Evolutionary conservation across 1,140 invertebrate genomes (phyloP).

Genomic region (Drosophila arizonae): DNA sequence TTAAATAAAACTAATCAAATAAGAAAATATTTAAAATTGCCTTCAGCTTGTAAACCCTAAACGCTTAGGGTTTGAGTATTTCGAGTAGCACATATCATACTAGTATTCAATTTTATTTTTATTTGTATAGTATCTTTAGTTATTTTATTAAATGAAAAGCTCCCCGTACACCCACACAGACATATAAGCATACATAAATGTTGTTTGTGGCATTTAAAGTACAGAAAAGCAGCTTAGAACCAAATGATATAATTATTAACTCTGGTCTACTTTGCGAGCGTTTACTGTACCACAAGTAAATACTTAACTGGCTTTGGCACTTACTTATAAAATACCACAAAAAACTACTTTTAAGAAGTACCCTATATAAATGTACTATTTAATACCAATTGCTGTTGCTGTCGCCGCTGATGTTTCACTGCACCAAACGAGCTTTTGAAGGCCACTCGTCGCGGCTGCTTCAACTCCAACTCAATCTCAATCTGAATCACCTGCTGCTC

Average conservation of each 20-base stretch:
- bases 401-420: slow-evolving; percentile 24
- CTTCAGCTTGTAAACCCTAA: background rate
- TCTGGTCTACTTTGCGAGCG: background rate
- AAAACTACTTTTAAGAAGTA: slow-evolving; percentile 32
- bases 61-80: too few relatives aligned
- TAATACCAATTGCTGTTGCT: slow-evolving; percentile 28
- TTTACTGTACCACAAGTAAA: slow-evolving; percentile 29
- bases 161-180: background rate
- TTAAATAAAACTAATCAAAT: background rate
- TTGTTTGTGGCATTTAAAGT: slow-evolving; percentile 63
- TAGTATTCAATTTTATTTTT: background rate
- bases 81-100: too few relatives aligned
- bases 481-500: slow-evolving; percentile 9
- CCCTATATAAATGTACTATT: slow-evolving; percentile 30
- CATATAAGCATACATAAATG: slow-evolving; percentile 64
- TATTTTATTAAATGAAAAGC: background rate
- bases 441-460: slow-evolving; percentile 31
- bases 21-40: background rate
- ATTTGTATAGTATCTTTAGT: slow-evolving; percentile 10
- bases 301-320: slow-evolving; percentile 48
- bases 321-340: slow-evolving; percentile 22
- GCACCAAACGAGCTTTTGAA: slow-evolving; percentile 27
- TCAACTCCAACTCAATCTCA: slow-evolving; percentile 6
- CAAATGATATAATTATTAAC: too few relatives aligned
- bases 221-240: background rate